Conservation (phyloP, 2,113 vertebrate genomes). For the Cichladusa arquata region DNA sequence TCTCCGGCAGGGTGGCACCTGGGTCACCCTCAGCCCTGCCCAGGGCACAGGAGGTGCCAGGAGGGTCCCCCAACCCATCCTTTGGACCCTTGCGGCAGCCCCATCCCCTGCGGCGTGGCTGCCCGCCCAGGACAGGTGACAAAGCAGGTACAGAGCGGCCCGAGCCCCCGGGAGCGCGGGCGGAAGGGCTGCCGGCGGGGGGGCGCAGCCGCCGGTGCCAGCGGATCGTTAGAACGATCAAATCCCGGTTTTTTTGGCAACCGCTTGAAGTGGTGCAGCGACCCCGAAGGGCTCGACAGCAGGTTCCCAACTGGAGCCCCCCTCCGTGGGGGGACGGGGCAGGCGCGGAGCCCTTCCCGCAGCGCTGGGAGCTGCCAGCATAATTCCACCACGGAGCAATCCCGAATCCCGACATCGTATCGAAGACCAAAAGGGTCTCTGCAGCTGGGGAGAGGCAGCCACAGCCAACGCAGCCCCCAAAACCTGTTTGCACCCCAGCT, state of each 20-base stretch:
- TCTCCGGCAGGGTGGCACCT: neutral
- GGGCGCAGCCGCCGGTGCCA: neutral
- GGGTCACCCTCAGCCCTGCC: neutral
- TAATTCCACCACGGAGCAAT: neutral
- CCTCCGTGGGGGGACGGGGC: neutral
- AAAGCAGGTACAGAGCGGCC: neutral
- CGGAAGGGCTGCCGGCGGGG: neutral
- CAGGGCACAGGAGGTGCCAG: neutral
- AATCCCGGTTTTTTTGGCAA: neutral
- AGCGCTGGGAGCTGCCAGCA: neutral
- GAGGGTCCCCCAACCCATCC: neutral
- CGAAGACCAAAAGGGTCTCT: too few relatives aligned
- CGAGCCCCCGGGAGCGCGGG: neutral
- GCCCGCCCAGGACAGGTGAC: neutral
- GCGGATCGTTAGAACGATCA: neutral
- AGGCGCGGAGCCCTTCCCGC: neutral
- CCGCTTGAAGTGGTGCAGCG: slow-evolving; percentile 19
- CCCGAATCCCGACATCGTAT: neutral
- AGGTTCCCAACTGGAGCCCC: neutral
- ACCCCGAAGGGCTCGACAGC: slow-evolving; percentile 10
- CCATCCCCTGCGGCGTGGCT: neutral
- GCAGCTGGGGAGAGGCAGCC: neutral
- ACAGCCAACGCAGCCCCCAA: too few relatives aligned
- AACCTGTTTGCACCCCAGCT: neutral
- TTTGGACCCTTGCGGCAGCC: neutral